Evolutionary conservation across 2,888 invertebrate species (phyloP).

Genomic region (Lasius platythorax): DNA sequence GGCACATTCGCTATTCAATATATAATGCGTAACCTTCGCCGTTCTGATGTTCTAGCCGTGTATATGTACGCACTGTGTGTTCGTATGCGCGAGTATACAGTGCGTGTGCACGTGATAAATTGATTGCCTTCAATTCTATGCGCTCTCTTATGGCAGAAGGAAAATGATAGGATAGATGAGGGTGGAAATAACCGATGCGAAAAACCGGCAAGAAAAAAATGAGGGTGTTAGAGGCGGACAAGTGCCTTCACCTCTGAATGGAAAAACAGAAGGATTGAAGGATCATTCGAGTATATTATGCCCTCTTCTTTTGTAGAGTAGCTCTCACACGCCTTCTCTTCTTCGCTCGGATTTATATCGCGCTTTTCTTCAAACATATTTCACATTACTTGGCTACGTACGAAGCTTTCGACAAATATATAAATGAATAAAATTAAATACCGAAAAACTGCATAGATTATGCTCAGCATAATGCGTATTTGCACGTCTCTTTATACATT

Average conservation of each 20-base stretch:
- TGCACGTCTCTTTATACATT: not conserved
- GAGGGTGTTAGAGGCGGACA: not conserved
- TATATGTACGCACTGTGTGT: not conserved
- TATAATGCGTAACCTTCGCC: constrained; percentile 19
- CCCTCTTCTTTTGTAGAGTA: not conserved
- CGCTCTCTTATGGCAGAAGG: constrained; percentile 24
- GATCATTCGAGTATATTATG: constrained; percentile 29
- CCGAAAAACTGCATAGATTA: not conserved
- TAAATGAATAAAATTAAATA: not conserved
- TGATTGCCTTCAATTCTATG: constrained; percentile 31
- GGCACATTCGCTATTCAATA: not conserved
- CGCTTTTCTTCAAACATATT: not conserved
- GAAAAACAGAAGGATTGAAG: constrained; percentile 22
- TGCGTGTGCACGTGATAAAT: constrained; percentile 34
- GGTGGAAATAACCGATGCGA: constrained; percentile 40
- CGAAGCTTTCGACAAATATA: not conserved
- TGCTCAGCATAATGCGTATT: not conserved
- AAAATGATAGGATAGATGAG: constrained; percentile 46
- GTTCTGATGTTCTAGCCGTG: not conserved
- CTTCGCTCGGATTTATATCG: not conserved
- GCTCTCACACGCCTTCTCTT: not conserved
- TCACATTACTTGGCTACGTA: not conserved
- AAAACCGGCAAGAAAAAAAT: constrained; percentile 38
- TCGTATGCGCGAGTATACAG: not conserved
- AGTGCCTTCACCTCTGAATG: constrained; percentile 39